Base-by-base conservation (phyloP, 2,797 vertebrate genomes). In the Harpagifer antarcticus region DNA sequence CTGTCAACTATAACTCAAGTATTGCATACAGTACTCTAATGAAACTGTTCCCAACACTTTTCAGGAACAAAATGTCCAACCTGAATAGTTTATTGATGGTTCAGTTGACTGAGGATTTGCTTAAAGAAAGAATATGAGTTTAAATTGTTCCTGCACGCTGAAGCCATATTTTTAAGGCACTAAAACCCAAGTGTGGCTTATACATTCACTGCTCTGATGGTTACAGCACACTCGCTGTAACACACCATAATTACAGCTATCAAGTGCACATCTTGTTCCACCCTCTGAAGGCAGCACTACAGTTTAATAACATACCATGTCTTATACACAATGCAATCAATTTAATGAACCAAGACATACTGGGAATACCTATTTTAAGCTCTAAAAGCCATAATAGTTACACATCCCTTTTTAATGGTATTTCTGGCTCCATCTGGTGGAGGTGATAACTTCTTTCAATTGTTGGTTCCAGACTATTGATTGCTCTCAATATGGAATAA, bases 391-490 rank as follows among this genome's bases (percentile, higher is more conserved):
- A 15, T 37, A 11, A 43, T 0, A 20, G 31, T 66, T 17, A 40
- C n/a, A 33, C 13, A 19, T 54, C 6, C 43, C 9, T 48, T 65
- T 54, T 49, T 15, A 27, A 53, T 10, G 14, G 47, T 45, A 9
- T 75, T 13, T 86, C 5, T 85, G 68, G 63, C 83, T 58, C 74
- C 80, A 76, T 45, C 82, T 84, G 43, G 42, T 82, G 84, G 86
- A 37, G n/a, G n/a, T 12, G 0, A 47, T 45, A 3, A 37, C n/a
- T 73, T 3, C 74, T 55, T 8, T 37, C 19, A 5, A 0, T 45
- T 5, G 17, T 61, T 15, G 50, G 60, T 47, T 63, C 20, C 60
- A 65, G 31, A 17, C 15, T 31, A 11, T 0, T n/a, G 9, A 54
- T 63, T 58, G 43, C 48, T 50, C 20, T 52, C 37, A 37, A 58